Percentiles rank a stretch among this genome's conserved stretches.
These are phyloP conservation scores for Pogonomyrmex californicus DNA, from an alignment of 1,140 invertebrate genomes.

Conservation along the genomic window DNA sequence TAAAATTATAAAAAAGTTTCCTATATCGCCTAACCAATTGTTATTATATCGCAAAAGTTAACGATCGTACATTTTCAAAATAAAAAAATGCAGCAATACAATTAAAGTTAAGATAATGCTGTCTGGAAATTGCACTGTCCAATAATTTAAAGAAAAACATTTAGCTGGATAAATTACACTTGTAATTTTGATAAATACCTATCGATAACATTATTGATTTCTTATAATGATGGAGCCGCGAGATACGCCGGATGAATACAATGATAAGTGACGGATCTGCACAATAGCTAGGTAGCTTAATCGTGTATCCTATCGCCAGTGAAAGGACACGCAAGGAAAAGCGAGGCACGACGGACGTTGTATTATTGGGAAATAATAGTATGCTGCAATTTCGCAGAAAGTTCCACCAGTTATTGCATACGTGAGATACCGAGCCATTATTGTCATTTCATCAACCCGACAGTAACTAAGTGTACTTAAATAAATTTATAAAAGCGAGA, in stretches of 20 bases:
- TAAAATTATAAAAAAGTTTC: not conserved
- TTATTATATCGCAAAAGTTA: not conserved
- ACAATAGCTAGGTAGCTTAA: constrained; percentile 57
- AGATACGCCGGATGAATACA: constrained; percentile 53
- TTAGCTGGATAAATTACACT: constrained; percentile 9
- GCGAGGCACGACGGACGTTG: constrained; percentile 43
- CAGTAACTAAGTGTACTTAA: not conserved
- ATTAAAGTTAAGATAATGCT: not conserved
- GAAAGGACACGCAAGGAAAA: constrained; percentile 63
- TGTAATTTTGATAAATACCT: constrained; percentile 45
- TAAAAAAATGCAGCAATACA: not conserved
- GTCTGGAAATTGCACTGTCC: not conserved
- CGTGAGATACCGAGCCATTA: constrained; percentile 53
- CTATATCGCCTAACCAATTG: not conserved
- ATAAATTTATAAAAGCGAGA: constrained; percentile 41
- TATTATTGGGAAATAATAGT: constrained; percentile 63
- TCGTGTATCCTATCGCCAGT: constrained; percentile 56
- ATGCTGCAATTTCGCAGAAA: constrained; percentile 64
- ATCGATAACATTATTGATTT: constrained; percentile 44
- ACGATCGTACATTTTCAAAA: not conserved
- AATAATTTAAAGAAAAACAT: constrained; percentile 13
- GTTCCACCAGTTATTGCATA: constrained; percentile 52
- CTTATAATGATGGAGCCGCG: constrained; percentile 17
- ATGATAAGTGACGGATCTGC: constrained; percentile 54
- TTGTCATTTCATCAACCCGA: constrained; percentile 42